Evolutionary conservation across 1,140 invertebrate genomes (phyloP), one percentile per base, ranked within the genome.

Genomic region (Coelopa frigida): DNA sequence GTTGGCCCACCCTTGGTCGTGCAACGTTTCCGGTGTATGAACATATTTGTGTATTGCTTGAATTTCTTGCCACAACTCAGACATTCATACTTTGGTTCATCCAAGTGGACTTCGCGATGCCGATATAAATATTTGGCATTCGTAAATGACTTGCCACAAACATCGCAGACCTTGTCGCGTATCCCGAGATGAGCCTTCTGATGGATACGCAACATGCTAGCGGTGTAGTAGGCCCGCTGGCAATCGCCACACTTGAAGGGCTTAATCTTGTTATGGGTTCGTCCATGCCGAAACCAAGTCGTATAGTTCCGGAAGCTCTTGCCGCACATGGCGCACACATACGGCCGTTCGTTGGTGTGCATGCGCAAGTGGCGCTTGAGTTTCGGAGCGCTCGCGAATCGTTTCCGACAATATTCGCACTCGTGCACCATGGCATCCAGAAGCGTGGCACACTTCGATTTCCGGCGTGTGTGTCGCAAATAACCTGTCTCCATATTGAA

Each of bases 31-130:
- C n/a, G n/a, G n/a, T n/a, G n/a, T n/a, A n/a, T n/a, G n/a, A n/a
- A n/a, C n/a, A n/a, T n/a, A n/a, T n/a, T n/a, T n/a, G 50, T 44
- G 22, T 56, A 44, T 27, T 56, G 54, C 7, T 50, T 47, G 17
- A 58, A 59, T 11, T 37, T 24, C 27, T 58, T 59, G 27, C 36
- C 36, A 15, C 57, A 59, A 8, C 50, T 61, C 57, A 58, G 59
- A 51, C 58, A 59, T 24, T 44, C 27, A 20, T 59, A 56, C 1
- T 48, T 52, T 18, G 58, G 56, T 26, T 52, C 17, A 17, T 18
- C 17, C 2, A 46, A 37, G 22, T 59, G 57, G 15, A 59, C 56
- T 43, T 56, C 49, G 31, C 56, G 58, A 42, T 59, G 57, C 15
- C 55, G 56, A 3, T 46, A 35, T 17, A 59, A 41, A 23, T 58